Conservation (phyloP, 2,888 invertebrate species). For the Erebia ligea region DNA sequence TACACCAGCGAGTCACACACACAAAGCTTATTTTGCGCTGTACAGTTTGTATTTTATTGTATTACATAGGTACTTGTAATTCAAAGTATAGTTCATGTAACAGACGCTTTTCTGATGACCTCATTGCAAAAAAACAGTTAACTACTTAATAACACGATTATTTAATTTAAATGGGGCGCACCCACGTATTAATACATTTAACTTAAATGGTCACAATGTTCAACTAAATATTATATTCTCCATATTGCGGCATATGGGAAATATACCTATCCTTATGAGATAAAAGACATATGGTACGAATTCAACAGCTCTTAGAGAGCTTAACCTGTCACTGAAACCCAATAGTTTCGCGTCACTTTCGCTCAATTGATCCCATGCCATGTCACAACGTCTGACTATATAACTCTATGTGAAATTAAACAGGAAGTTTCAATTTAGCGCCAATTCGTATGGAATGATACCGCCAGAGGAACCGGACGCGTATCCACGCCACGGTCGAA, state of each 20-base stretch:
- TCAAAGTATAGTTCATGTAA: conserved; percentile 63
- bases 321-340: conserved; percentile 71
- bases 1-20: conserved; percentile 62
- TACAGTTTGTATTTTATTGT: conserved; percentile 38
- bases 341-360: conserved; percentile 71
- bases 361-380: conserved; percentile 77
- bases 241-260: conserved; percentile 56
- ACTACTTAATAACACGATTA: conserved; percentile 38
- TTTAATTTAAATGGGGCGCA: conserved; percentile 48
- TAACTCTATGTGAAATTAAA: conserved; percentile 70
- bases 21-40: conserved; percentile 52
- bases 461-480: conserved; percentile 62
- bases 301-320: conserved; percentile 51
- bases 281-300: conserved; percentile 64
- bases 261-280: conserved; percentile 56
- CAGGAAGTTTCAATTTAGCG: conserved; percentile 80
- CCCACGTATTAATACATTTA: conserved; percentile 49
- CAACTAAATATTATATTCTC: conserved; percentile 33
- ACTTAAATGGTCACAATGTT: conserved; percentile 41
- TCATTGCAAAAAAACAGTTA: conserved; percentile 60
- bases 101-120: conserved; percentile 58
- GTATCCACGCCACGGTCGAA: conserved; percentile 52
- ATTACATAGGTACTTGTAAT: conserved; percentile 48
- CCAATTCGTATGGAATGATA: conserved; percentile 78
- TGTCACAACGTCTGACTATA: conserved; percentile 70